phyloP scores from a whole-genome alignment of 2,113 vertebrate genomes.

The Parotia lawesii region DNA sequence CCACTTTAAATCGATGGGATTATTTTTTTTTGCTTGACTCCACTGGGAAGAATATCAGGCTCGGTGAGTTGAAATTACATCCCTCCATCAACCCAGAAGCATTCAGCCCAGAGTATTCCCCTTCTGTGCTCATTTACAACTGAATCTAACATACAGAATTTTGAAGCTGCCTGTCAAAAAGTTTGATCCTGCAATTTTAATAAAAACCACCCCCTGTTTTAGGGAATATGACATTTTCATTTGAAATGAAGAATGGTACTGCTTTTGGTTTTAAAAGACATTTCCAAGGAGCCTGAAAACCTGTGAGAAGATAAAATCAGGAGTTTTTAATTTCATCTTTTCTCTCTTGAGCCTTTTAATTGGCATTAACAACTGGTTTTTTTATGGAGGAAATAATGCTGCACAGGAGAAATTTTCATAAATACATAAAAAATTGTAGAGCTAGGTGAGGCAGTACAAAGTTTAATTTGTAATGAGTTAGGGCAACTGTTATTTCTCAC shows the following conservation, averaged over 20 bases:
- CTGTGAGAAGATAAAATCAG: not conserved
- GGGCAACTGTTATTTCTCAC: not conserved
- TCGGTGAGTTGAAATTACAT: not conserved
- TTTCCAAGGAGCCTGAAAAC: not conserved
- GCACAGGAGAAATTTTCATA: not conserved
- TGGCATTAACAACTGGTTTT: not conserved
- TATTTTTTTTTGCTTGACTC: not conserved
- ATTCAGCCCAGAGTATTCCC: not conserved
- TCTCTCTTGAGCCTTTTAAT: not conserved
- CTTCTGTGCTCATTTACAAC: not conserved
- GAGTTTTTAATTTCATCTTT: not conserved
- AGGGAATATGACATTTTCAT: not conserved
- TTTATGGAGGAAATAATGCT: not conserved
- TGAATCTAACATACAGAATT: not conserved
- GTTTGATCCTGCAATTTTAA: not conserved
- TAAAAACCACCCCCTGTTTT: not conserved
- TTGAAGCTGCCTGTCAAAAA: not conserved
- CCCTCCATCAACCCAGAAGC: not conserved
- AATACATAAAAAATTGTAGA: not conserved
- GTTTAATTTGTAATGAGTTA: not conserved
- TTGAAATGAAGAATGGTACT: not conserved
- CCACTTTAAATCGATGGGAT: not conserved
- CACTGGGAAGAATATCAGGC: not conserved
- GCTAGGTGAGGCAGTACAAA: not conserved
- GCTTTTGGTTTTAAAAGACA: not conserved